Percentiles rank a stretch among this genome's conserved stretches.
Evolutionary conservation across 2,797 vertebrate species (phyloP).

Genomic region (Trematomus bernacchii): DNA sequence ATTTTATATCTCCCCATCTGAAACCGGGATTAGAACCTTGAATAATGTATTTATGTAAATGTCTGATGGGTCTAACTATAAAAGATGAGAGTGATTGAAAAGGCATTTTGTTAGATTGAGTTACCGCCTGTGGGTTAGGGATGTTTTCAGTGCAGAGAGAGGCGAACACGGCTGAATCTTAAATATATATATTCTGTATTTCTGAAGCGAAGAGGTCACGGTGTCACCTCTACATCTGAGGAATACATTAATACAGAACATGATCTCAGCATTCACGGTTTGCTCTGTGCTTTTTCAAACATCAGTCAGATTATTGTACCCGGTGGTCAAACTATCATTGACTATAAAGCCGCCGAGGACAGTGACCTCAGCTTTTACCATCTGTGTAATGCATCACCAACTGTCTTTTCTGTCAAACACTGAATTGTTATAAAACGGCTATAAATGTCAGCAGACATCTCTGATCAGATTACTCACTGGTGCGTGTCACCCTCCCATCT

Average conservation of each 20-base stretch:
- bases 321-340: conserved; percentile 63
- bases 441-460: conserved; percentile 74
- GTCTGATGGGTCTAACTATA: conserved; percentile 78
- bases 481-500: conserved; percentile 60
- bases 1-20: conserved; percentile 80
- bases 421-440: conserved; percentile 63
- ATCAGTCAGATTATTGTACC: conserved; percentile 61
- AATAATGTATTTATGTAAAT: conserved; percentile 87
- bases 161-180: conserved; percentile 22
- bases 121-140: conserved; percentile 72
- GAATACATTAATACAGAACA: conserved; percentile 64
- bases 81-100: conserved; percentile 83
- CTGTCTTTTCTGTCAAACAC: conserved; percentile 61
- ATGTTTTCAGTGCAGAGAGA: conserved; percentile 62
- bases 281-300: neutral
- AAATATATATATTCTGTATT: conserved; percentile 25
- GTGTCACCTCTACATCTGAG: conserved; percentile 60
- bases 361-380: conserved; percentile 66
- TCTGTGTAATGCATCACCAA: conserved; percentile 64
- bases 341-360: conserved; percentile 56
- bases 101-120: conserved; percentile 79
- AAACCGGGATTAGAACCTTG: conserved; percentile 80
- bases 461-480: conserved; percentile 67
- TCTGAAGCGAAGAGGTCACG: conserved; percentile 56
- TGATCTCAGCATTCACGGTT: conserved; percentile 46